Percentiles rank a stretch among this genome's conserved stretches.
phyloP scores from a whole-genome alignment of 2,888 invertebrate species.

The Theristus sp. region DNA sequence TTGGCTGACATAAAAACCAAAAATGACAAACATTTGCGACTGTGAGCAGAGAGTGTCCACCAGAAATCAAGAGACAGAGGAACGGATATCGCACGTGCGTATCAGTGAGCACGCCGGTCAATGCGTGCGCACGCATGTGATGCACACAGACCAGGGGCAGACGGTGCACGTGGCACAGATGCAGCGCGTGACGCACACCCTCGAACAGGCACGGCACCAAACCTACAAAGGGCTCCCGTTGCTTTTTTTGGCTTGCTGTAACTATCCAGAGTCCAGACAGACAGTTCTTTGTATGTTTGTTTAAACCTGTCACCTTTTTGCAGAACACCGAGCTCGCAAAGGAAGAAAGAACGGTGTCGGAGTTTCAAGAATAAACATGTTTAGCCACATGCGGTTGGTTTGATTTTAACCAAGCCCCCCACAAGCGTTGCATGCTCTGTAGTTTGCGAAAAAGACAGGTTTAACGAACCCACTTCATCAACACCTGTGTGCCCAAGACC shows the following conservation, averaged over 20 bases:
- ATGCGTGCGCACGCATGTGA: conserved; percentile 94
- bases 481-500: no score
- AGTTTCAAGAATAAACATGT: no score
- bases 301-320: not conserved
- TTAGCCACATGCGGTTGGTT: no score
- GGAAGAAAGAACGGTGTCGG: no score
- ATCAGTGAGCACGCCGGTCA: conserved; percentile 51
- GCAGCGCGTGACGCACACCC: not conserved
- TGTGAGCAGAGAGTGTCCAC: conserved; percentile 57
- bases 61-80: conserved; percentile 67
- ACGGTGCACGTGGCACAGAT: not conserved
- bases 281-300: not conserved
- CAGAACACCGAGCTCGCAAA: no score
- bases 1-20: no score
- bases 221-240: not conserved
- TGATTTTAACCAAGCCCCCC: no score
- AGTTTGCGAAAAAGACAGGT: no score
- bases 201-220: not conserved
- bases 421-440: no score
- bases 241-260: not conserved
- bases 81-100: conserved; percentile 58
- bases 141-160: conserved; percentile 73
- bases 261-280: not conserved
- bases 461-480: no score
- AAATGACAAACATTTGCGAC: no score